These are phyloP conservation scores for Pseudochirops cupreus DNA, from an alignment of 2,797 vertebrate species.

Conservation along the genomic window DNA sequence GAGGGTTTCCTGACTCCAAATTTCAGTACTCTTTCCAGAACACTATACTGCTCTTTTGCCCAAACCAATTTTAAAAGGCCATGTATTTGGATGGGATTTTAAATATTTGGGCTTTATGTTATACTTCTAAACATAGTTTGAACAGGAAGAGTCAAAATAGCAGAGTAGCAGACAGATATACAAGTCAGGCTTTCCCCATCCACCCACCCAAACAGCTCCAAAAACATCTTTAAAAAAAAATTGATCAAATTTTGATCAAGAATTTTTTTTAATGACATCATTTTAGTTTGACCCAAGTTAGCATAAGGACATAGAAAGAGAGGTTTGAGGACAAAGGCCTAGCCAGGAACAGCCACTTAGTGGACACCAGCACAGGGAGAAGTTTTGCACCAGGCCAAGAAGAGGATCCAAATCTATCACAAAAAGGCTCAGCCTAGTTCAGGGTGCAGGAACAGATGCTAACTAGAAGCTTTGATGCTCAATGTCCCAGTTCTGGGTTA, in stretches of 20 bases:
- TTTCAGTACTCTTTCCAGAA: neutral
- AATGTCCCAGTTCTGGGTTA: neutral
- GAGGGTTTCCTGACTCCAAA: neutral
- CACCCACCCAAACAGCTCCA: neutral
- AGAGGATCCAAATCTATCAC: neutral
- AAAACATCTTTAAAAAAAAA: neutral
- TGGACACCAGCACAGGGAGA: neutral
- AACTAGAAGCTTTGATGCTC: neutral
- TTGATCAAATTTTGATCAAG: neutral
- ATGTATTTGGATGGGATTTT: neutral
- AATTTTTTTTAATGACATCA: too few species aligned
- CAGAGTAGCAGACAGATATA: neutral
- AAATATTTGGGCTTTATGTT: neutral
- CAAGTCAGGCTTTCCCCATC: neutral
- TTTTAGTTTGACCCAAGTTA: neutral
- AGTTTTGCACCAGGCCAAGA: neutral
- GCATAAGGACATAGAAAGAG: neutral
- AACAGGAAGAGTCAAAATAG: neutral
- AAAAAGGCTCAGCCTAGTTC: neutral
- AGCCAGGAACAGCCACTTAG: neutral
- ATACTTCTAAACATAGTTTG: neutral
- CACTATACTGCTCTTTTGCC: neutral
- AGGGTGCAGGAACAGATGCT: neutral
- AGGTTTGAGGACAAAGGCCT: neutral
- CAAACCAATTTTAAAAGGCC: neutral